These are phyloP conservation scores for Meteorus sp. DNA, from an alignment of 1,140 invertebrate species.

Conservation along the genomic window DNA sequence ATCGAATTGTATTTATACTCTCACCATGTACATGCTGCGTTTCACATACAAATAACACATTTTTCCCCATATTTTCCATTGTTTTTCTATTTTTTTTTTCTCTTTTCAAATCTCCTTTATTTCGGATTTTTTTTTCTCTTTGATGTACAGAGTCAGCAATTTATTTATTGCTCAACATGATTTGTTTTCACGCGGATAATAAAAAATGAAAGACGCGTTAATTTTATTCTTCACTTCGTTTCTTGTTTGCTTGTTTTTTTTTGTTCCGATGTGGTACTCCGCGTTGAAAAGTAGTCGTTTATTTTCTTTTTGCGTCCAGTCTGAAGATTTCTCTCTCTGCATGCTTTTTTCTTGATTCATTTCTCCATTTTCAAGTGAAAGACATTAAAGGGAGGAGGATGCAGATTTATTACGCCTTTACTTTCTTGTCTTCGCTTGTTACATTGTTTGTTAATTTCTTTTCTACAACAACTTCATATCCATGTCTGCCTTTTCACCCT, in stretches of 20 bases:
- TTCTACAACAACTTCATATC: too few relatives aligned
- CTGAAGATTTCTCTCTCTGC: too few relatives aligned
- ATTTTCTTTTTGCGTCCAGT: too few relatives aligned
- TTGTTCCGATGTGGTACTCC: too few relatives aligned
- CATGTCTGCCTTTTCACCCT: too few relatives aligned
- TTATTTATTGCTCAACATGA: conserved; percentile 23
- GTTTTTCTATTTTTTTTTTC: conserved; percentile 15
- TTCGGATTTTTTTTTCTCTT: background rate
- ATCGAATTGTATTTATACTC: too few relatives aligned
- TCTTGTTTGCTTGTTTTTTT: background rate
- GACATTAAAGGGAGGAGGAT: conserved; percentile 3
- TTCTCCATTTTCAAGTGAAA: background rate
- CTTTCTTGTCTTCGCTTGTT: background rate
- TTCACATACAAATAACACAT: background rate
- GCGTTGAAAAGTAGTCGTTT: too few relatives aligned
- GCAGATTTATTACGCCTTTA: conserved; percentile 8
- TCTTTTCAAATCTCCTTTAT: background rate
- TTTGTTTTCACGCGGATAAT: conserved; percentile 23
- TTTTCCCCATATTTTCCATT: background rate
- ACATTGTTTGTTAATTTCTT: background rate
- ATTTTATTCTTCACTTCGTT: background rate
- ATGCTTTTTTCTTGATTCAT: too few relatives aligned
- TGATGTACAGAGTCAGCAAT: conserved; percentile 19
- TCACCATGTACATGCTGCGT: background rate
- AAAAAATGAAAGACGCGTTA: conserved; percentile 18